Evolutionary conservation across 2,113 vertebrate genomes (phyloP), one percentile per base, ranked within the genome.

Genomic region (Semicossyphus pulcher): DNA sequence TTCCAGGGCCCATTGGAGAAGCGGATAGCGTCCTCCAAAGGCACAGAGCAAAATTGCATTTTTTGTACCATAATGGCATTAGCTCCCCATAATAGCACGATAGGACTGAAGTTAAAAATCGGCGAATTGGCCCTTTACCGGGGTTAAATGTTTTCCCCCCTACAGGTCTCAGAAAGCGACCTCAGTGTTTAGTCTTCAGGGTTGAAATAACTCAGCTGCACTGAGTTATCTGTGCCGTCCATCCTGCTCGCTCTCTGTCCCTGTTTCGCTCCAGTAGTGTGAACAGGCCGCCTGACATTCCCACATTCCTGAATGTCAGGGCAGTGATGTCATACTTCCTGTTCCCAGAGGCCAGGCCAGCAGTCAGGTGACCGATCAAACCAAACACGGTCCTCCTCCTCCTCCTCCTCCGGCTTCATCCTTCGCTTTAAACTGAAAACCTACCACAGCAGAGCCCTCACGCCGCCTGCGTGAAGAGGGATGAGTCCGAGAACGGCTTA

Each of bases 321-420:
- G 41, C 74, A 60, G 70, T 93, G 91, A 92, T 92, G 92, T 92
- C 91, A 93, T 78, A 86, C 80, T 90, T 92, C 90, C 90, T 92
- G 88, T 91, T 87, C 86, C 65, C 89, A 88, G 82, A 83, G 85
- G 80, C 58, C 78, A 57, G 73, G 76, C 81, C 57, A 44, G 76
- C 54, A 58, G 78, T 88, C 91, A 89, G 89, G 89, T 91, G 89
- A 91, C 72, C 1, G 62, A 83, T 81, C 58, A 77, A 62, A 68
- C 76, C 66, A 77, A 81, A 81, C 71, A 63, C 63, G 79, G 51
- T 36, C 65, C n/a, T n/a, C 42, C 63, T 78, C 57, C 56, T 44
- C 56, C 45, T n/a, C 59, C 47, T 32, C 29, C 45, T 26, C 11
- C 41, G 8, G 41, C 16, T 8, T 44, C 41, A n/a, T 48, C 51